Evolutionary conservation across 1,140 invertebrate genomes (phyloP), one percentile per base, ranked within the genome.

Genomic region (Lepidurus couesii): DNA sequence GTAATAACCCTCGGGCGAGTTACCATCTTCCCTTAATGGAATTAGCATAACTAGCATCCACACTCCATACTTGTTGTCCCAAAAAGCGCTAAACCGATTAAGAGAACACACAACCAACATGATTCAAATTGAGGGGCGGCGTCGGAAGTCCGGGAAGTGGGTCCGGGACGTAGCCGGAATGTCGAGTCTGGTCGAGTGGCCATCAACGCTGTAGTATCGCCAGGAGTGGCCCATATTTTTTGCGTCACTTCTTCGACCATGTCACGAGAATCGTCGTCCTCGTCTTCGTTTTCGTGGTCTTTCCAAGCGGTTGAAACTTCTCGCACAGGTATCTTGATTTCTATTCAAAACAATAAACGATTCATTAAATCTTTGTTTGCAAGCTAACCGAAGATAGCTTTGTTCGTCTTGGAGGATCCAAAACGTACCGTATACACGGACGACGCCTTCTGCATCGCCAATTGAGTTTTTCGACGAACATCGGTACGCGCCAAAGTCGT

Each of bases 401-500:
- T 34, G 45, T 47, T 7, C 45, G 45, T 42, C 77, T 42, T 0
- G 2, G 3, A 16, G 44, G 21, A 79, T 45, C n/a, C n/a, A 77
- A 26, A 13, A 42, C 21, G 42, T 77, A 77, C 79, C 79, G 24
- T 80, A 80, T 53, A 80, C 75, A 1, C 77, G 44, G 5, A 77
- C 77, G 74, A 43, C 47, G 7, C 76, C 79, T 44, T 77, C 76
- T 11, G 79, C 73, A 74, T 80, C 79, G 7, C 79, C 79, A 42
- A 80, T 77, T 42, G 79, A 80, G 77, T 80, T 80, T 21, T 80
- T 80, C 1, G 79, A 76, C 2, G 77, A 65, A 74, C 79, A 80
- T 44, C 77, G 77, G 76, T 80, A 80, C 43, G 53, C 76, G 44
- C 76, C 75, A 42, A 77, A 76, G 45, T 80, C 79, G 34, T 47